Percentiles rank a stretch among this genome's conserved stretches.
phyloP scores from a whole-genome alignment of 2,888 invertebrate genomes.

The Drosophila trichaetosa region DNA sequence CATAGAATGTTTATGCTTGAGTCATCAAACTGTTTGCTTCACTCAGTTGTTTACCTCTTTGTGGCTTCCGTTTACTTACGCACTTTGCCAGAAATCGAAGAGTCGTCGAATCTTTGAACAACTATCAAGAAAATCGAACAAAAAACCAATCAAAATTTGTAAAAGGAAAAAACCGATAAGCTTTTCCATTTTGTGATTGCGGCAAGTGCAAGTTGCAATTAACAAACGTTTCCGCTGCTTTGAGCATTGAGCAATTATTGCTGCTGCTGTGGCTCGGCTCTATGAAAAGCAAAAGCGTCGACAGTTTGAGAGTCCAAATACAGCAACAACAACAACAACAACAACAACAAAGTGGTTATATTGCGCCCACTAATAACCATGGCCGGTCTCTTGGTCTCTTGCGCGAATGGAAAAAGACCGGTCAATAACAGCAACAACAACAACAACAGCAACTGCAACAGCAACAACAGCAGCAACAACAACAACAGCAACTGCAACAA shows the following conservation, averaged over 20 bases:
- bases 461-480: constrained; percentile 24
- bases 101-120: constrained; percentile 40
- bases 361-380: constrained; percentile 52
- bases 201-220: constrained; percentile 57
- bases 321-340: constrained; percentile 8
- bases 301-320: constrained; percentile 16
- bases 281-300: constrained; percentile 66
- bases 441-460: constrained; percentile 17
- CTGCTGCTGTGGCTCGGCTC: constrained; percentile 18
- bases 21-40: constrained; percentile 40
- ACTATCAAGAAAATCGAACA: constrained; percentile 23
- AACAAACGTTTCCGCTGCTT: constrained; percentile 62
- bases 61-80: constrained; percentile 14
- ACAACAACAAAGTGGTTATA: constrained; percentile 57
- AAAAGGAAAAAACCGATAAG: not conserved
- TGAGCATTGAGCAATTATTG: constrained; percentile 70
- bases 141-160: constrained; percentile 10
- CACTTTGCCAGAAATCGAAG: constrained; percentile 20
- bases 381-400: constrained; percentile 35
- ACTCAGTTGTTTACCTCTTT: constrained; percentile 6
- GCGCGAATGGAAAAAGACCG: constrained; percentile 56
- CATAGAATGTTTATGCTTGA: constrained; percentile 67
- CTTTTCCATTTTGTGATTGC: constrained; percentile 19
- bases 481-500: constrained; percentile 16
- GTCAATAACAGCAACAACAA: constrained; percentile 41